Percentiles rank a stretch among this genome's conserved stretches.
phyloP scores from a whole-genome alignment of 2,797 vertebrate species.

The Trichosurus vulpecula region DNA sequence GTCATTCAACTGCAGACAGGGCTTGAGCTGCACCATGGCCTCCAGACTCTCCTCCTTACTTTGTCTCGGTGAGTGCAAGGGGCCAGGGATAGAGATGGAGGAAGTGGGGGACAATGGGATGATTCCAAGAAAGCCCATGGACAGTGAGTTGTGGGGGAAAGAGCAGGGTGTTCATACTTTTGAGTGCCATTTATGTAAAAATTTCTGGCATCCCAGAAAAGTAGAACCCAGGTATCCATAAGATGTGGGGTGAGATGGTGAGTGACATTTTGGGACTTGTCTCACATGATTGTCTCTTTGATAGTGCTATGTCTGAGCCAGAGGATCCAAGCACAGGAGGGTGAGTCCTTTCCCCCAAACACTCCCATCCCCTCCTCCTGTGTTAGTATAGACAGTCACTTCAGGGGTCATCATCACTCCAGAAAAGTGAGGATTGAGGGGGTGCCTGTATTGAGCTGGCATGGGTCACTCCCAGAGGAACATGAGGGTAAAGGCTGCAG shows the following conservation, averaged over 20 bases:
- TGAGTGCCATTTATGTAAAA: background rate
- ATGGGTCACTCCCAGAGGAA: background rate
- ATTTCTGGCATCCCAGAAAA: background rate
- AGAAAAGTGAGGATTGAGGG: background rate
- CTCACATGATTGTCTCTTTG: background rate
- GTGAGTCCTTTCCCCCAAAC: background rate
- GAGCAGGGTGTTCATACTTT: background rate
- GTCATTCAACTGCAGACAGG: background rate
- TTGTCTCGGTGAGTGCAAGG: background rate
- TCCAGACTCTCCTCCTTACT: background rate
- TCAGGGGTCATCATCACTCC: background rate
- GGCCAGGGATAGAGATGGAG: background rate
- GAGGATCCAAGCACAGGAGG: background rate
- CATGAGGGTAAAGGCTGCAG: background rate
- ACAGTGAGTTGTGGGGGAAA: background rate
- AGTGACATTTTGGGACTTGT: background rate
- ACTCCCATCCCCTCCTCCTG: too few species aligned
- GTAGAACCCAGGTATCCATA: background rate
- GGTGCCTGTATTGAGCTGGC: background rate
- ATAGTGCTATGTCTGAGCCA: background rate
- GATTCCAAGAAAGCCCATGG: background rate
- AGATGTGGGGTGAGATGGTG: background rate
- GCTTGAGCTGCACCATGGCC: background rate
- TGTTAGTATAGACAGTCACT: too few species aligned
- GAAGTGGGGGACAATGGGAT: background rate